Base-by-base conservation (phyloP, 2,888 invertebrate genomes). In the Nemotelus nigrinus region DNA sequence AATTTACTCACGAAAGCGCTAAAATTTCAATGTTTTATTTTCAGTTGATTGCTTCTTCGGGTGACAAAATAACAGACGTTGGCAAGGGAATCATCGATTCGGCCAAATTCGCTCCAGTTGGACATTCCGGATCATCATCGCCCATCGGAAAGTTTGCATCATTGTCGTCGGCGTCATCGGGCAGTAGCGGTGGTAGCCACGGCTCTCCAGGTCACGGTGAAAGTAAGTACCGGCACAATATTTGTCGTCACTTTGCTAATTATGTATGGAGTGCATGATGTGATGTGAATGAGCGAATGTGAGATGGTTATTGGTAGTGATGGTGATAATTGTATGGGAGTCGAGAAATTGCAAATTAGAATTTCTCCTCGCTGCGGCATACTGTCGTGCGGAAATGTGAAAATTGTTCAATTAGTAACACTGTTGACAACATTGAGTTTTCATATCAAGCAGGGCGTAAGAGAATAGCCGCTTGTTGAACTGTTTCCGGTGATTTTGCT, bases 81-180 rank as follows among this genome's bases (percentile, higher is more conserved):
- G 96, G 96, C 57, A 93, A 93, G 86, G 91, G 92, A 82, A 92
- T 96, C 76, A 94, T 94, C 60, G 90, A 91, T 80, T 93, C 93
- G 45, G 94, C 94, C 0, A 90, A 93, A 67, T 87, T 92, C 78
- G 89, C 90, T 76, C 89, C 90, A 10, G 89, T 83, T 50, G 10
- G 75, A 7, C 39, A 65, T 48, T 60, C 75, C 71, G 63, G 57
- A 8, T 68, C 76, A 25, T 50, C 72, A 39, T 65, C 77, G n/a
- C 48, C 70, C 1, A 45, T 78, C 25, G 64, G 78, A 64, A 77
- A 72, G 57, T 76, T 72, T 47, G 74, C 70, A 67, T 64, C 47
- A 41, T 55, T 63, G 41, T 50, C 72, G 3, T 10, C 47, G 7
- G 10, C 60, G 25, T 76, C 78, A 7, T 63, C 68, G n/a, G 48